Evolutionary conservation across 2,888 invertebrate species (phyloP).

Genomic region (Oasisia sp.): DNA sequence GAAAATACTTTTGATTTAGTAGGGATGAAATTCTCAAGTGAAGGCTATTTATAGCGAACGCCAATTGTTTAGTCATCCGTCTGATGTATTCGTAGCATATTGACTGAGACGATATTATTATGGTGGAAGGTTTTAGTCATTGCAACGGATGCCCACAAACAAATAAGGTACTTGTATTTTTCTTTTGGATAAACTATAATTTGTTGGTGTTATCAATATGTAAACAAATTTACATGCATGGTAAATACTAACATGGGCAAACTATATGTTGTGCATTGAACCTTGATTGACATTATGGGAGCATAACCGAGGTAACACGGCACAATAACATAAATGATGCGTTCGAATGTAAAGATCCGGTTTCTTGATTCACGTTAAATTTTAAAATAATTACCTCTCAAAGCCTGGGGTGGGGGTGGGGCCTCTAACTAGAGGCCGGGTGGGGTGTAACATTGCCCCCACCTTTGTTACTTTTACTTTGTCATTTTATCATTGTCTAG

Average conservation of each 20-base stretch:
- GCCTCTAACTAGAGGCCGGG: too few relatives aligned
- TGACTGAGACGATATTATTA: neutral
- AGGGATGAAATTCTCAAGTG: conserved; percentile 23
- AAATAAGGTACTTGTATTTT: conserved; percentile 13
- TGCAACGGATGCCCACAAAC: neutral
- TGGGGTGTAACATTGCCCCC: too few relatives aligned
- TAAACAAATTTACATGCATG: neutral
- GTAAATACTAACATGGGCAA: neutral
- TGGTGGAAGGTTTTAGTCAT: conserved; percentile 14
- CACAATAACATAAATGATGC: too few relatives aligned
- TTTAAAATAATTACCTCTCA: too few relatives aligned
- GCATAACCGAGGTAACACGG: too few relatives aligned
- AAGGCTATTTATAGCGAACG: neutral
- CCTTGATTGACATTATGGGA: conserved; percentile 5
- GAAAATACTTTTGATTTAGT: conserved; percentile 14
- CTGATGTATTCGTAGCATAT: conserved; percentile 13
- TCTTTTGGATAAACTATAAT: neutral
- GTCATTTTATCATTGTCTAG: too few relatives aligned
- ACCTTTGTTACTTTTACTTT: too few relatives aligned
- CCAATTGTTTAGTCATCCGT: conserved; percentile 3
- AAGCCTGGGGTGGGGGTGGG: too few relatives aligned
- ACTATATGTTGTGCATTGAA: neutral
- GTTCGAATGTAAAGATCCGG: too few relatives aligned
- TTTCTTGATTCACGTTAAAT: too few relatives aligned
- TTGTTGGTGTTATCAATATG: conserved; percentile 17